phyloP scores from a whole-genome alignment of 2,797 vertebrate genomes.

The Pseudochirops corinnae region DNA sequence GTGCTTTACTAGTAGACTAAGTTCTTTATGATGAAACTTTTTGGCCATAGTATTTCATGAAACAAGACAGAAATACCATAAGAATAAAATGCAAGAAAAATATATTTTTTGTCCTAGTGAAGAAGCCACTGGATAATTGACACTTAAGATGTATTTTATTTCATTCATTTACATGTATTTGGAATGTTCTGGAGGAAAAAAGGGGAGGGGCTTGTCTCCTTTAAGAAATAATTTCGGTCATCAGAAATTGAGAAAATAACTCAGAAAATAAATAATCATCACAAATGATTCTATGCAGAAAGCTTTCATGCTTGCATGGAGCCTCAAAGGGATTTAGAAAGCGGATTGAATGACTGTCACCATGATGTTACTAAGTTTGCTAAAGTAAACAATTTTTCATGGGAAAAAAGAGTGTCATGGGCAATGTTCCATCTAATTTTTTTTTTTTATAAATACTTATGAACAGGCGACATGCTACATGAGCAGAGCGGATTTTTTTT shows the following conservation, averaged over 20 bases:
- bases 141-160: background rate
- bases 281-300: conserved; percentile 54
- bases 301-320: conserved; percentile 12
- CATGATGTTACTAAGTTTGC: conserved; percentile 42
- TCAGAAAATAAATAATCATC: conserved; percentile 42
- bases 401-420: background rate
- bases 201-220: background rate
- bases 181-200: conserved; percentile 22
- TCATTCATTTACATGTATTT: background rate
- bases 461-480: background rate
- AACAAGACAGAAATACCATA: background rate
- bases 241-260: conserved; percentile 10
- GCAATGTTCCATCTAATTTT: conserved; percentile 26
- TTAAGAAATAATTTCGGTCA: conserved; percentile 51
- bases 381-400: conserved; percentile 28
- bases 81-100: background rate
- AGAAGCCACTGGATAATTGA: background rate
- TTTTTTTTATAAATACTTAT: background rate
- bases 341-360: conserved; percentile 40
- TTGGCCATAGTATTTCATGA: background rate
- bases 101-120: background rate
- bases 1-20: background rate
- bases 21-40: background rate
- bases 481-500: background rate
- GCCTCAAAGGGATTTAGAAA: conserved; percentile 30